Evolutionary conservation across 2,113 vertebrate genomes (phyloP).

Genomic region (Phocoena sinus): DNA sequence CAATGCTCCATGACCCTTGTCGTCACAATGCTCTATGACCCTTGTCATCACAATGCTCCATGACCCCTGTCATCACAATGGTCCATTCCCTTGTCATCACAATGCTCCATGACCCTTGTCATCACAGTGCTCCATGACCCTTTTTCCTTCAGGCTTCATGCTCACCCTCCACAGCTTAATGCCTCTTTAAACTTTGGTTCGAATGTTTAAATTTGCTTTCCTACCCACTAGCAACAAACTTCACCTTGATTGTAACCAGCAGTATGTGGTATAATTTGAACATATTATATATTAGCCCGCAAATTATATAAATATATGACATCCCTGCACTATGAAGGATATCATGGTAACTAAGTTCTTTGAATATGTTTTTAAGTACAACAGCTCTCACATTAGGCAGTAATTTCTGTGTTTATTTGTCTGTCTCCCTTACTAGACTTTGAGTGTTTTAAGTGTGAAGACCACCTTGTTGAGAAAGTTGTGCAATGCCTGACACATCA

Average conservation of each 20-base stretch:
- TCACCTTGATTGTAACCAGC: neutral
- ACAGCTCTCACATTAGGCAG: neutral
- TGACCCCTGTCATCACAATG: accelerated
- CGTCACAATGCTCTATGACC: accelerated
- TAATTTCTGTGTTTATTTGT: neutral
- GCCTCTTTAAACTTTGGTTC: neutral
- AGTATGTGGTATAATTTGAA: neutral
- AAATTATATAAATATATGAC: neutral
- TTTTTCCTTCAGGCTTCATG: neutral
- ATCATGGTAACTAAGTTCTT: neutral
- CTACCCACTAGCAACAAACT: neutral
- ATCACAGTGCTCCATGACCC: neutral
- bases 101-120: neutral
- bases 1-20: accelerated
- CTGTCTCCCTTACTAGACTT: neutral
- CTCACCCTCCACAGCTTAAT: neutral
- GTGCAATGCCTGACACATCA: neutral
- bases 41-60: too few species aligned
- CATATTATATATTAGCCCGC: neutral
- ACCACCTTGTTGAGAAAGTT: neutral
- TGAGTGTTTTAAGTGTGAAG: neutral
- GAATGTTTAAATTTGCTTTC: neutral
- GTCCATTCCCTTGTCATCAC: too few species aligned
- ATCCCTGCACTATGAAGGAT: neutral
- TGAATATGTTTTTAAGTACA: neutral